Evolutionary conservation across 2,113 vertebrate species (phyloP), one percentile per base, ranked within the genome.

Genomic region (Laticauda laticaudata): DNA sequence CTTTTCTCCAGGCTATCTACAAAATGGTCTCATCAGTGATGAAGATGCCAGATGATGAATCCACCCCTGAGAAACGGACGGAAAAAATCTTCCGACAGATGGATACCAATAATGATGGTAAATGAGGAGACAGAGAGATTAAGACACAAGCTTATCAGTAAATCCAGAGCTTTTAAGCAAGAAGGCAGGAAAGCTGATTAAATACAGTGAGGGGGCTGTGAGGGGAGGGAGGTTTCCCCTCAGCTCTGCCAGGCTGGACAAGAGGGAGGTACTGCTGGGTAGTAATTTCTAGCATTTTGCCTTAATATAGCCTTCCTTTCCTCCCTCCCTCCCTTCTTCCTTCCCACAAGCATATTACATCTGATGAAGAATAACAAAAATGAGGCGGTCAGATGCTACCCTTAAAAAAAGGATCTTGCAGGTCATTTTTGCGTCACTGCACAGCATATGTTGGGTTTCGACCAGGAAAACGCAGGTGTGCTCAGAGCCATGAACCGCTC

Each of bases 31-130:
- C 99, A 3, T 99, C 99, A 0, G 99, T 99, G 97, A 99, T 99
- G 99, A 99, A 99, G 97, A 99, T 99, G 99, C 99, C 99, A 0
- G 99, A 99, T 91, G 99, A 99, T 26, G 99, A 99, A 95, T 99
- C 99, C 54, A 99, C 99, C 69, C 99, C 99, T 0, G 99, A 99
- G 97, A 99, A 99, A 97, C 98, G 99, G 95, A 99, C 99, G 0
- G 99, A 99, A 97, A 99, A 99, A 97, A 99, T 99, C 98, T 99
- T 99, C 98, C 98, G 98, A 96, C 99, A 99, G 98, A 99, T 99
- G 99, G 99, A 99, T 96, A 98, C 99, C 92, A 99, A 99, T 98
- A 99, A 99, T 59, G 99, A 99, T 0, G 99, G 99, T 99, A 98
- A 98, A 98, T 94, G 94, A 93, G 95, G 93, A 86, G 95, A 29